Base-by-base conservation (phyloP, 2,888 invertebrate species). In the Erebia aethiops region DNA sequence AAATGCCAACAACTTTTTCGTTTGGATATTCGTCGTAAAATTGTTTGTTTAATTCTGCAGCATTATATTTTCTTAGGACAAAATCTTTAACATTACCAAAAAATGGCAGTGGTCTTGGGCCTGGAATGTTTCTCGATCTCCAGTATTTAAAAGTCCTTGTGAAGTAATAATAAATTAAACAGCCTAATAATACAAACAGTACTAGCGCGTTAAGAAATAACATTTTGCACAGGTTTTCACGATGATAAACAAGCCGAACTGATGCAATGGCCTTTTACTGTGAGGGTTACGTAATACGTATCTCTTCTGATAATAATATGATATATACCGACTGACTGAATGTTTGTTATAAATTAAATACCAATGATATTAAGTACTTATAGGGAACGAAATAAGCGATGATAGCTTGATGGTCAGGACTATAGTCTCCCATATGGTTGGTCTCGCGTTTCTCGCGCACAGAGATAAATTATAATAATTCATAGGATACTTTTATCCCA, bases 1-100 rank as follows among this genome's bases (percentile, higher is more conserved):
- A 89, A 0, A 87, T 10, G 1, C 89, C 89, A 1, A 89, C 82
- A 0, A 87, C 77, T 77, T 86, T 87, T 73, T 87, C 88, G 5
- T 85, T 76, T 0, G 84, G 83, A 66, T 75, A 88, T 3, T 74
- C 69, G 0, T 82, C 58, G 66, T 89, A 88, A 1, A 85, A 72
- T 51, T 84, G 81, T 61, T 80, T 76, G 78, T 79, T n/a, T 21
- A 61, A 8, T 46, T 13, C 13, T 8, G 46, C 46, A 14, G 46
- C 61, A 14, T 11, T 61, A 46, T 21, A 49, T 21, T 46, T 61
- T 61, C 61, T 46, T 1, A 61, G 46, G 10, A 46, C 43, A 46
- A 13, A 61, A 46, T 61, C 18, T 46, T 61, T 61, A 13, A 21
- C 2, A 14, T 61, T 61, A 13, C 61, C 61, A 9, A 61, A 61